A percentile compares a stretch with the other conserved stretches of the same genome.
phyloP scores from a whole-genome alignment of 2,888 invertebrate genomes.

The Brenthis hecate region DNA sequence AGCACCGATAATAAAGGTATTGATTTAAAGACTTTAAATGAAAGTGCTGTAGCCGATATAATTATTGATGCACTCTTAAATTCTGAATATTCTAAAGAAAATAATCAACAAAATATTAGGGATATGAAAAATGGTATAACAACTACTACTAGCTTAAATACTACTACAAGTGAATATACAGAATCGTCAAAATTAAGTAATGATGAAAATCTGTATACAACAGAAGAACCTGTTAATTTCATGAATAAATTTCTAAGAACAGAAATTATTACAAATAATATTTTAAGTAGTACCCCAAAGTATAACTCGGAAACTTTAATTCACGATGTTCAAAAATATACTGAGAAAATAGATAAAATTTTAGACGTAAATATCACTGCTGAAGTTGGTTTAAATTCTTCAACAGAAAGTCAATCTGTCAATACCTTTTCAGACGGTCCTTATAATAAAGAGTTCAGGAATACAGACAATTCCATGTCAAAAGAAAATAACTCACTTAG shows the following conservation, averaged over 20 bases:
- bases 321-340: neutral
- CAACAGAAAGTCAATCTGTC: neutral
- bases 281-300: slow-evolving; percentile 4
- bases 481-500: neutral
- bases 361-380: neutral
- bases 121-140: slow-evolving; percentile 10
- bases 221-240: slow-evolving; percentile 7
- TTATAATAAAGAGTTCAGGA: neutral
- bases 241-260: slow-evolving; percentile 8
- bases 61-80: slow-evolving; percentile 32
- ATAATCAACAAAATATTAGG: slow-evolving; percentile 1
- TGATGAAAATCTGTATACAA: slow-evolving; percentile 3
- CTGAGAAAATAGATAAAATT: neutral
- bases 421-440: neutral
- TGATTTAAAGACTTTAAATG: slow-evolving; percentile 25
- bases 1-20: slow-evolving; percentile 21
- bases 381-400: neutral
- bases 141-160: neutral
- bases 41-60: slow-evolving; percentile 30
- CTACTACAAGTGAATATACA: neutral
- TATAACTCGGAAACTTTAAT: neutral
- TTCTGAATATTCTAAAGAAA: slow-evolving; percentile 13
- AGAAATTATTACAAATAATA: slow-evolving; percentile 3
- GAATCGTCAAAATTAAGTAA: slow-evolving; percentile 4
- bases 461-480: neutral